phyloP scores from a whole-genome alignment of 2,888 invertebrate genomes.

The Lasioglossum lativentre region DNA sequence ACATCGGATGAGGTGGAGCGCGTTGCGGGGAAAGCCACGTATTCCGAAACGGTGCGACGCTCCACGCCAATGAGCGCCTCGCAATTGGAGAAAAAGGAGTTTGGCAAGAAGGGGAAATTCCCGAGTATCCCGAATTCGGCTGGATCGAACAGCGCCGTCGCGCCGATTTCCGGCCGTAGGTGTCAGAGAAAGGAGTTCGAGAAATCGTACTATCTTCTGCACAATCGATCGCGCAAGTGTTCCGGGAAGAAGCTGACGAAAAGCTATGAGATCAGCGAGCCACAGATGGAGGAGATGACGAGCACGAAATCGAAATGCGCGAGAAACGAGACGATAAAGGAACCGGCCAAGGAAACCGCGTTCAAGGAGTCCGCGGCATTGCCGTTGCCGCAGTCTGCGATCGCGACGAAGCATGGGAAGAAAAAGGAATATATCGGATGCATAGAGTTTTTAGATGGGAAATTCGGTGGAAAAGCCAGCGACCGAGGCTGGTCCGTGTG shows the following conservation, averaged over 20 bases:
- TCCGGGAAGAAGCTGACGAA: conserved; percentile 45
- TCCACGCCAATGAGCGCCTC: conserved; percentile 54
- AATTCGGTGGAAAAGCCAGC: conserved; percentile 62
- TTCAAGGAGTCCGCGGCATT: not conserved
- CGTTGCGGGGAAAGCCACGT: conserved; percentile 75
- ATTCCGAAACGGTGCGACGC: conserved; percentile 79
- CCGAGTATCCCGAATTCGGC: conserved; percentile 40
- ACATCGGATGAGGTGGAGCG: conserved; percentile 56
- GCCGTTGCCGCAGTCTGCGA: conserved; percentile 24
- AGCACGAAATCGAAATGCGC: conserved; percentile 25
- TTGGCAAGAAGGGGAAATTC: conserved; percentile 53
- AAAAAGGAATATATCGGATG: conserved; percentile 53
- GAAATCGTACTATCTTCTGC: conserved; percentile 64
- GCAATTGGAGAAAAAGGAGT: conserved; percentile 65
- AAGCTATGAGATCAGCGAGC: conserved; percentile 33
- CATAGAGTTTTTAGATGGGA: conserved; percentile 62
- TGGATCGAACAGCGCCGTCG: conserved; percentile 45
- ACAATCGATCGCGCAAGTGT: conserved; percentile 70
- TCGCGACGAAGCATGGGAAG: conserved; percentile 48
- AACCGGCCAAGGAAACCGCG: not conserved
- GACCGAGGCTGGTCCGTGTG: conserved; percentile 80
- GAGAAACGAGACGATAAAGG: conserved; percentile 24
- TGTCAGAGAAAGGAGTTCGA: conserved; percentile 71
- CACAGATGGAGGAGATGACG: conserved; percentile 43
- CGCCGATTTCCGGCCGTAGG: conserved; percentile 68